Percentiles rank a stretch among this genome's conserved stretches.
Evolutionary conservation across 2,888 invertebrate species (phyloP).

Genomic region (Tolmerus cingulatus): DNA sequence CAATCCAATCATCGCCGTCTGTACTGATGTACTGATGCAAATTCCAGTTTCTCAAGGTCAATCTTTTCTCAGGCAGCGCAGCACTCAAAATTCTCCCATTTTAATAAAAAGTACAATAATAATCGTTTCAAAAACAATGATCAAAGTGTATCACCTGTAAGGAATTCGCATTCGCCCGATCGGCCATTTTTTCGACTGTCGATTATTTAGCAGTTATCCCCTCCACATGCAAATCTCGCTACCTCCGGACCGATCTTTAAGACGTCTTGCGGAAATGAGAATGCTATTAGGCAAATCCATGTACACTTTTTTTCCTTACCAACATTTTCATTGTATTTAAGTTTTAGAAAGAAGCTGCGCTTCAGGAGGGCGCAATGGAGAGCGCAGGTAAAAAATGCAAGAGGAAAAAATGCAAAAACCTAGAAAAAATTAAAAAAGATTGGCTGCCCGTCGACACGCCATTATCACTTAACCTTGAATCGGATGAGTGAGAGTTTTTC

Average conservation of each 20-base stretch:
- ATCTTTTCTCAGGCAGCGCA: conserved; percentile 11
- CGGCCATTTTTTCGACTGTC: conserved; percentile 24
- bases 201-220: neutral
- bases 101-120: conserved; percentile 24
- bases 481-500: conserved; percentile 38
- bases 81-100: conserved; percentile 9
- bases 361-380: neutral
- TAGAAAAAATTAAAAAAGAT: conserved; percentile 12
- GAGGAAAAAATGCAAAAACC: neutral
- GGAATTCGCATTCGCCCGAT: conserved; percentile 33
- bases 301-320: neutral
- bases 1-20: neutral
- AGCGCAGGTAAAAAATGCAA: conserved; percentile 4
- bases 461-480: conserved; percentile 43
- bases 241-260: neutral
- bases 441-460: conserved; percentile 32
- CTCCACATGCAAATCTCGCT: neutral
- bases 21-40: conserved; percentile 8
- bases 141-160: conserved; percentile 29
- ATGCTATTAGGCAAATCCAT: conserved; percentile 3
- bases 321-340: conserved; percentile 1
- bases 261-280: conserved; percentile 1
- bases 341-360: neutral
- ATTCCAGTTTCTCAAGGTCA: conserved; percentile 31
- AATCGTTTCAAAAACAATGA: neutral